A percentile compares a stretch with the other conserved stretches of the same genome.
Evolutionary conservation across 1,140 invertebrate genomes (phyloP).

Genomic region (Procambarus virginalis): DNA sequence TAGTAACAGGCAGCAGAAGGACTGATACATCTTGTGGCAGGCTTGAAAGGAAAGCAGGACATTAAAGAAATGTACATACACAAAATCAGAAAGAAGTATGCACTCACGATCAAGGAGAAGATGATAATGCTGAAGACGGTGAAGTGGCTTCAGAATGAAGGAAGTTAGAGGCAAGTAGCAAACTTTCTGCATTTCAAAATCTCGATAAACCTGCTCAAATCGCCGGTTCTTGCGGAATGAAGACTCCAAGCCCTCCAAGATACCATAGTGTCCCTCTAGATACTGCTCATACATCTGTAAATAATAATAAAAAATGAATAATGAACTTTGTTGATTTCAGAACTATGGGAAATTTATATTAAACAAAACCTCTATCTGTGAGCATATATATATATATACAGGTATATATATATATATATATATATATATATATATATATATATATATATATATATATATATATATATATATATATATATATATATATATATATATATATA

Average conservation of each 20-base stretch:
- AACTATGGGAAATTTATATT: too few species aligned
- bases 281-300: conserved; percentile 87
- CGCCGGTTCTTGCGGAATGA: conserved; percentile 82
- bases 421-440: not conserved
- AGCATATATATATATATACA: not conserved
- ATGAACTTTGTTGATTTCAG: too few species aligned
- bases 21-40: too few species aligned
- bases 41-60: too few species aligned
- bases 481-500: not conserved
- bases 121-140: conserved; percentile 90
- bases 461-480: not conserved
- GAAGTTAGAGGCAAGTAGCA: conserved; percentile 90
- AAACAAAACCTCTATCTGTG: too few species aligned
- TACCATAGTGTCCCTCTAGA: conserved; percentile 83
- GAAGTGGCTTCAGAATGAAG: conserved; percentile 91
- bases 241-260: conserved; percentile 84
- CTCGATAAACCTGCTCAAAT: conserved; percentile 87
- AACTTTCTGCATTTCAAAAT: conserved; percentile 90
- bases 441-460: not conserved
- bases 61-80: too few species aligned
- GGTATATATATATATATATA: not conserved
- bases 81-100: not conserved
- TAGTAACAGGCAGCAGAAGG: too few species aligned
- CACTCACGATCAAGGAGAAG: conserved; percentile 86
- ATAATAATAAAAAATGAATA: conserved; percentile 26